Percentiles rank a stretch among this genome's conserved stretches.
phyloP scores from a whole-genome alignment of 2,797 vertebrate genomes.

The Galagoides demidoff region DNA sequence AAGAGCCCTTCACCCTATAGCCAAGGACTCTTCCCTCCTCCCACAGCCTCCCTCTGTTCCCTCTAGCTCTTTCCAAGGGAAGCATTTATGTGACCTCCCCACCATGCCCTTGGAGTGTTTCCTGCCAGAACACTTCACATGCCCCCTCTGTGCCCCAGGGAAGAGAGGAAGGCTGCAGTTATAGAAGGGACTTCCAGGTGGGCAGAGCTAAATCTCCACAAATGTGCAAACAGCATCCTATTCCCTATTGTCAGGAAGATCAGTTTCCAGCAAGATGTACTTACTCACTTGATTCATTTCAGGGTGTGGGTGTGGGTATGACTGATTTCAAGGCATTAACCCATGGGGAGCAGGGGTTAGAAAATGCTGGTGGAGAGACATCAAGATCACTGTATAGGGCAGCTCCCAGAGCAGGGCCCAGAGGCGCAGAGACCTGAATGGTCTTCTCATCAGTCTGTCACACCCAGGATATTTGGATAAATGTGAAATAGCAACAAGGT shows the following conservation, averaged over 20 bases:
- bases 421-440: neutral
- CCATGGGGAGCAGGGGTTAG: neutral
- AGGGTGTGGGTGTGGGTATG: neutral
- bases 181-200: neutral
- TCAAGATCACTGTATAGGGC: rapidly evolving
- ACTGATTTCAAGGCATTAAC: neutral
- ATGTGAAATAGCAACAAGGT: neutral
- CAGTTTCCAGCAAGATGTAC: neutral
- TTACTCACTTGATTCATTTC: neutral
- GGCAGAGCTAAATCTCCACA: neutral
- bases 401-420: neutral
- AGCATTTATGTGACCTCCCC: neutral
- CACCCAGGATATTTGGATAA: neutral
- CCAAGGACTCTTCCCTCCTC: neutral
- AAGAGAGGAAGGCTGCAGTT: neutral
- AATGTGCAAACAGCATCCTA: neutral
- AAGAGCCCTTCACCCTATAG: neutral
- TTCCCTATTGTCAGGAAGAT: neutral
- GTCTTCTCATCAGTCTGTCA: neutral
- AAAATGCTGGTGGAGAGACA: neutral
- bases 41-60: neutral
- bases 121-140: neutral
- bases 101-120: neutral
- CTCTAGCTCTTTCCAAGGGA: neutral
- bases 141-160: neutral